Base-by-base conservation (phyloP, 2,797 vertebrate genomes). In the Gephyroberyx darwinii region DNA sequence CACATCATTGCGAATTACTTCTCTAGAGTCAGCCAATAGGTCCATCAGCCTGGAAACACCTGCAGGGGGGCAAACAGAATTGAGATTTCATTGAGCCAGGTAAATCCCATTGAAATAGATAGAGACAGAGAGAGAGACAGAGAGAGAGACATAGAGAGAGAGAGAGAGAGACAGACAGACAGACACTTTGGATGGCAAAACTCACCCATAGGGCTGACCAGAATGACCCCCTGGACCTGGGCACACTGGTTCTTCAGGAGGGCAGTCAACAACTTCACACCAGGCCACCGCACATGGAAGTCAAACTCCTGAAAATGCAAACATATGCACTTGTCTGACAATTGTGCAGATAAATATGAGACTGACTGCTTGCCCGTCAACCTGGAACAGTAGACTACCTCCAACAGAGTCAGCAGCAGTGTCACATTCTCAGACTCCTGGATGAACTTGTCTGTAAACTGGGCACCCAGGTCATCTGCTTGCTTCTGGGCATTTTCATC, bases 41-140 rank as follows among this genome's bases (percentile, higher is more conserved):
- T 99, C 98, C 98, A 99, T 99, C 30, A 99, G 86, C 75, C 97
- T 96, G 74, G 98, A 99, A 80, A 99, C 97, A 82, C 98, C 98
- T 99, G 66, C 8, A 33, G 5, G 65, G 8, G 33, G 6, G 79
- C 79, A 80, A 72, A 85, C 8, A 47, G 4, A 26, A 26, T 26
- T 26, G 26, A 26, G 26, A 26, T 26, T 26, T 26, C 2, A 26
- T 26, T 26, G 2, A 26, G 4, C 26, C 26, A 26, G 26, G 26
- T 26, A 26, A 26, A 26, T 26, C 26, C 26, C 26, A 26, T n/a
- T n/a, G n/a, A n/a, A n/a, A n/a, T n/a, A n/a, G n/a, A n/a, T n/a
- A n/a, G n/a, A n/a, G n/a, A n/a, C n/a, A n/a, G n/a, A n/a, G n/a
- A n/a, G n/a, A n/a, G n/a, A n/a, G n/a, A n/a, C n/a, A n/a, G n/a